Evolutionary conservation across 2,113 vertebrate genomes (phyloP), one percentile per base, ranked within the genome.

Genomic region (Sinocyclocheilus rhinocerous): DNA sequence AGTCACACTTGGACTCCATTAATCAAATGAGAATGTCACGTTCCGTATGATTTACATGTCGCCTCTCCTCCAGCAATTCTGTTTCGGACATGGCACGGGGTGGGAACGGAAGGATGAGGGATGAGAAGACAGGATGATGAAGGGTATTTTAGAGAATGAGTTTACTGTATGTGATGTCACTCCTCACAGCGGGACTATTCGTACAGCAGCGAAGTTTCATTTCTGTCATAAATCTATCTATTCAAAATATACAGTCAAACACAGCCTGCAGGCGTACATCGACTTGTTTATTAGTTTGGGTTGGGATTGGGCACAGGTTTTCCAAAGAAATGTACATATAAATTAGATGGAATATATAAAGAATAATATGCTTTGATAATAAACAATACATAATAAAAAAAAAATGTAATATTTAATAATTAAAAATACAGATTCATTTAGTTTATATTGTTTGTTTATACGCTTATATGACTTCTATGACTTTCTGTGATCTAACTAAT

Each of bases 21-120:
- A 93, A 95, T 92, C 89, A 87, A 91, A 92, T 88, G 89, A 91
- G 84, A 73, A 84, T 85, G 90, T 88, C 92, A 92, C 90, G 93
- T 88, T 92, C 90, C 92, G 91, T 92, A 92, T 94, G 94, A 95
- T 94, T 94, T 93, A 95, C 92, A 83, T 72, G 81, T 72, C 18
- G 91, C 88, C 84, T 90, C 88, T 92, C 92, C 87, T 89, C 90
- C 91, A 86, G 89, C 92, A 86, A 90, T 33, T 57, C 87, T 90
- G 93, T 91, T 91, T 93, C 86, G 86, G 87, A 93, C 90, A 88
- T 92, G 95, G 95, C 94, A 92, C 88, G 84, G 70, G 72, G 81
- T 29, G 86, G 69, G 52, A 75, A 76, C 55, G 36, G 6, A 72
- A 82, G 81, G 81, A 83, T 83, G 81, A 83, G 18, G 67, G 85